phyloP scores from a whole-genome alignment of 2,797 vertebrate species.

The Propithecus deckenii region DNA sequence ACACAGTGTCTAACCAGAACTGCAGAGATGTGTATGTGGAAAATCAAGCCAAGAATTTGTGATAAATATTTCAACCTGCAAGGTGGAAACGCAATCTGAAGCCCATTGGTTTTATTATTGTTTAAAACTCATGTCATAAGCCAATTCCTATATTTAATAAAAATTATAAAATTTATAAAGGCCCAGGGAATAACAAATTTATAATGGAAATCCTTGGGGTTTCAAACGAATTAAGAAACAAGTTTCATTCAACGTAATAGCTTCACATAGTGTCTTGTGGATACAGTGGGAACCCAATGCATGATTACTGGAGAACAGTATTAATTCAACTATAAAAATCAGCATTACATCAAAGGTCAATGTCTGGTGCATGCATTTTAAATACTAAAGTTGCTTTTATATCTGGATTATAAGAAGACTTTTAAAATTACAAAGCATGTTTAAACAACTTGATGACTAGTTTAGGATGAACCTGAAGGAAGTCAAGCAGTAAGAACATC shows the following conservation, averaged over 20 bases:
- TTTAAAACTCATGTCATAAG: conserved; percentile 68
- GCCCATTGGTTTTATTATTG: not conserved
- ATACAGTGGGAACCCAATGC: not conserved
- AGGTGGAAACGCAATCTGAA: conserved; percentile 62
- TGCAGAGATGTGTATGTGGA: not conserved
- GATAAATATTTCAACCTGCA: conserved; percentile 67
- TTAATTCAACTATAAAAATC: not conserved
- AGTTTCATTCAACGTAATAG: conserved; percentile 16
- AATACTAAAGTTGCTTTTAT: not conserved
- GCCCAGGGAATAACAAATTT: not conserved
- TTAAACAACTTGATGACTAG: not conserved
- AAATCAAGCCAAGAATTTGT: not conserved
- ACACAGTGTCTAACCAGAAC: conserved; percentile 56
- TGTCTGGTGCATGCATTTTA: not conserved
- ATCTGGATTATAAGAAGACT: not conserved
- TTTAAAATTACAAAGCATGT: not conserved
- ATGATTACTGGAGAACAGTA: not conserved
- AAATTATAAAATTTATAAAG: not conserved
- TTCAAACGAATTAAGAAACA: conserved; percentile 68
- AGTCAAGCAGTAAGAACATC: not conserved
- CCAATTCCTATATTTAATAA: conserved; percentile 53
- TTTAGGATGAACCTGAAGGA: not conserved
- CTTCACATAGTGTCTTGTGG: not conserved
- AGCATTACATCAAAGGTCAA: not conserved
- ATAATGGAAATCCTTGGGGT: not conserved